Base-by-base conservation (phyloP, 2,888 invertebrate genomes). In the Lepidochitona cinerea region DNA sequence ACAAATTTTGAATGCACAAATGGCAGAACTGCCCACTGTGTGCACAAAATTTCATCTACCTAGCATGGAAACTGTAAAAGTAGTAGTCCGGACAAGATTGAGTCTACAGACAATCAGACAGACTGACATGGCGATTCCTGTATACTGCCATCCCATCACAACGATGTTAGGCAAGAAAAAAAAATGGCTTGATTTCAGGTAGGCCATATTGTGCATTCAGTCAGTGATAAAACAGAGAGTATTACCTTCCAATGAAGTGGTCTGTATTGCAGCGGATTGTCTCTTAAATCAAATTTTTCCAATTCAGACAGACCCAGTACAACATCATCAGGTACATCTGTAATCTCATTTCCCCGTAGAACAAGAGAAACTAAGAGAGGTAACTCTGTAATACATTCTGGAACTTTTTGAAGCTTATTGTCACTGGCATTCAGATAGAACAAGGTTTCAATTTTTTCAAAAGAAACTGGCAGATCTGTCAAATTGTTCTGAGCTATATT, bases 181-280 rank as follows among this genome's bases (percentile, higher is more conserved):
- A n/a, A n/a, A n/a, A n/a, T n/a, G n/a, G n/a, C n/a, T n/a, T n/a
- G n/a, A n/a, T n/a, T n/a, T n/a, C n/a, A n/a, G n/a, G n/a, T n/a
- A n/a, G n/a, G n/a, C n/a, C n/a, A n/a, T n/a, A n/a, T n/a, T n/a
- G n/a, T n/a, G n/a, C n/a, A n/a, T n/a, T n/a, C n/a, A n/a, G n/a
- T n/a, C n/a, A n/a, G n/a, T n/a, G n/a, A n/a, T n/a, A n/a, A n/a
- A n/a, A n/a, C n/a, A n/a, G n/a, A n/a, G n/a, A n/a, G n/a, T n/a
- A n/a, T 76, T 80, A 88, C 89, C 87, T 87, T 88, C 89, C 88
- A 89, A 70, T 88, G 86, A 5, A 74, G 71, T n/a, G 88, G 89
- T 64, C 84, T 83, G n/a, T 77, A 75, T 5, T 73, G 67, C 14
- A 89, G 81, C n/a, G 69, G 68, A 71, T 87, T 89, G 52, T 89